Evolutionary conservation across 2,797 vertebrate species (phyloP).

Genomic region (Glossophaga mutica): DNA sequence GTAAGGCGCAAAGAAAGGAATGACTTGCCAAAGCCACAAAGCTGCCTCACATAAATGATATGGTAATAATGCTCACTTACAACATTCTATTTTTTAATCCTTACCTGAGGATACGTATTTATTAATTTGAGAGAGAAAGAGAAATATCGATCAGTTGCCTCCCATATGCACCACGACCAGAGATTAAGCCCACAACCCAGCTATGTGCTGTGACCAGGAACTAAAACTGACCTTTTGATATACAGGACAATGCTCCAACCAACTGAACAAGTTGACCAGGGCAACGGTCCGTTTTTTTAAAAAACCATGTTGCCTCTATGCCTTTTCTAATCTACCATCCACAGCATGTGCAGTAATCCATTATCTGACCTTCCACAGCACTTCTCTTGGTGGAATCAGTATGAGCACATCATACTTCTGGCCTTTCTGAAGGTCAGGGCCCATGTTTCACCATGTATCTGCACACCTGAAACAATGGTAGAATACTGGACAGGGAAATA

Average conservation of each 20-base stretch:
- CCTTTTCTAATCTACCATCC: not conserved
- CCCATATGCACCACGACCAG: not conserved
- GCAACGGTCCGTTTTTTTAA: not conserved
- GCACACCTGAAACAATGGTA: not conserved
- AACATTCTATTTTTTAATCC: not conserved
- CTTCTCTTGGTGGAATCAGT: not conserved
- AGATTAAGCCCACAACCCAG: not conserved
- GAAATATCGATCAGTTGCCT: not conserved
- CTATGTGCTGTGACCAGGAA: not conserved
- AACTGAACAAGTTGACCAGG: not conserved
- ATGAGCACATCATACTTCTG: not conserved
- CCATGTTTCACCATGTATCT: not conserved
- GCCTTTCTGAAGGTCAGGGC: not conserved
- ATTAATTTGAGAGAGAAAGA: not conserved
- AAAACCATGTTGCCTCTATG: not conserved
- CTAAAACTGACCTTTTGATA: no score
- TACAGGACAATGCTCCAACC: not conserved
- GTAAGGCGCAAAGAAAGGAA: not conserved
- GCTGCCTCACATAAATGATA: not conserved
- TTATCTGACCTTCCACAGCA: not conserved
- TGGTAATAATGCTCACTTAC: not conserved
- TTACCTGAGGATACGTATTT: not conserved
- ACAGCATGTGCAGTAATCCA: not conserved
- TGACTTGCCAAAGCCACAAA: not conserved
- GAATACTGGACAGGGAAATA: not conserved